A percentile compares a stretch with the other conserved stretches of the same genome.
Evolutionary conservation across 1,140 invertebrate genomes (phyloP).

Genomic region (Orchestia grillus): DNA sequence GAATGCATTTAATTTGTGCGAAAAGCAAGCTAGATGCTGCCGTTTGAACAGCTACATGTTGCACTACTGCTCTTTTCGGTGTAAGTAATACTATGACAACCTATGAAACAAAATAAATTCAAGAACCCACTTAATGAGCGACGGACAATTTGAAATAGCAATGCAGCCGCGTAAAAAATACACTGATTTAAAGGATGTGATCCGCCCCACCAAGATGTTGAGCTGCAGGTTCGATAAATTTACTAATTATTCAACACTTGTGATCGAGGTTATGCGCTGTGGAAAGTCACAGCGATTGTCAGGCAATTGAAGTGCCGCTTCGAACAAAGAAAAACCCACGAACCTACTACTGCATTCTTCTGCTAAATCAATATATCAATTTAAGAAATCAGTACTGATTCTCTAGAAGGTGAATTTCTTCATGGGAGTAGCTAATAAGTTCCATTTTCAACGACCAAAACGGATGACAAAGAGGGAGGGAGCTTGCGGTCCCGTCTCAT

Average conservation of each 20-base stretch:
- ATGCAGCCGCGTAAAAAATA: background rate
- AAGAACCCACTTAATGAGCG: too few relatives aligned
- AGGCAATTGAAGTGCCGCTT: background rate
- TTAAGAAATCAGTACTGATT: background rate
- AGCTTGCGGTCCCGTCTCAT: too few relatives aligned
- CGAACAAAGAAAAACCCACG: background rate
- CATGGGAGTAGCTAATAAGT: background rate
- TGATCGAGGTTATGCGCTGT: background rate
- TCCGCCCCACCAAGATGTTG: background rate
- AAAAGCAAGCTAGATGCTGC: too few relatives aligned
- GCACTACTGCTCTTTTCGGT: too few relatives aligned
- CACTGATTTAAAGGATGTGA: too few relatives aligned
- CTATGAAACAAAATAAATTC: too few relatives aligned
- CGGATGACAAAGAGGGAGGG: too few relatives aligned
- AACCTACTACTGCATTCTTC: background rate
- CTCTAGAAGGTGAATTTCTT: background rate
- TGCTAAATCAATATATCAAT: background rate
- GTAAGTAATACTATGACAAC: too few relatives aligned
- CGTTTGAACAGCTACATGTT: too few relatives aligned
- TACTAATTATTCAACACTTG: background rate
- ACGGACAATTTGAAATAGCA: too few relatives aligned
- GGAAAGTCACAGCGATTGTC: background rate
- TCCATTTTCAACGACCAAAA: too few relatives aligned
- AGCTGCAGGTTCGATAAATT: background rate
- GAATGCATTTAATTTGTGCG: too few relatives aligned